phyloP scores from a whole-genome alignment of 2,113 vertebrate species.

The Vulpes lagopus region DNA sequence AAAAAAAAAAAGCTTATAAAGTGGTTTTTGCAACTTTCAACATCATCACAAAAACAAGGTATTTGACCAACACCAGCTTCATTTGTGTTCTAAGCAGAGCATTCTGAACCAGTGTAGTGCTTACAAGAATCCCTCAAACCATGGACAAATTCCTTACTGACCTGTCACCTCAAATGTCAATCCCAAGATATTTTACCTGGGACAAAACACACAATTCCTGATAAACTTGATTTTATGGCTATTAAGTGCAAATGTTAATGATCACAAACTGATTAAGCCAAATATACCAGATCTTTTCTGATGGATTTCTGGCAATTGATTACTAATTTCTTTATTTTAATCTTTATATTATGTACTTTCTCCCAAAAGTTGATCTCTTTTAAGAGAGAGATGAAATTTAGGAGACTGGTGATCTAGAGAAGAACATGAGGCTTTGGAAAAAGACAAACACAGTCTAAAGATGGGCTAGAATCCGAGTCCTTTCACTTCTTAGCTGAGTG shows the following conservation, averaged over 20 bases:
- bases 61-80: background rate
- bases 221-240: background rate
- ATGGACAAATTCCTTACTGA: background rate
- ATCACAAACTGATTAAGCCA: slow-evolving; percentile 30
- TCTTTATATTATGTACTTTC: background rate
- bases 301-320: slow-evolving; percentile 26
- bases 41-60: background rate
- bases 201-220: slow-evolving; percentile 7
- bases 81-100: background rate
- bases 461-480: background rate
- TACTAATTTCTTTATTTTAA: background rate
- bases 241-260: background rate
- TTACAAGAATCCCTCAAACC: background rate
- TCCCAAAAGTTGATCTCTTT: background rate
- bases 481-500: background rate
- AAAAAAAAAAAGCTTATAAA: background rate
- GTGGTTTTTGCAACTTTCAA: background rate
- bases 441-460: background rate
- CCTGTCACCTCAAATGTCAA: background rate
- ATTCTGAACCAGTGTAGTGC: background rate
- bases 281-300: background rate
- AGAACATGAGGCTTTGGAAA: background rate
- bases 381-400: background rate
- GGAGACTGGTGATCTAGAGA: background rate
- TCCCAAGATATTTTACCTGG: background rate